Percentiles rank a stretch among this genome's conserved stretches.
phyloP scores from a whole-genome alignment of 2,797 vertebrate species.

The Myotis vivesi region DNA sequence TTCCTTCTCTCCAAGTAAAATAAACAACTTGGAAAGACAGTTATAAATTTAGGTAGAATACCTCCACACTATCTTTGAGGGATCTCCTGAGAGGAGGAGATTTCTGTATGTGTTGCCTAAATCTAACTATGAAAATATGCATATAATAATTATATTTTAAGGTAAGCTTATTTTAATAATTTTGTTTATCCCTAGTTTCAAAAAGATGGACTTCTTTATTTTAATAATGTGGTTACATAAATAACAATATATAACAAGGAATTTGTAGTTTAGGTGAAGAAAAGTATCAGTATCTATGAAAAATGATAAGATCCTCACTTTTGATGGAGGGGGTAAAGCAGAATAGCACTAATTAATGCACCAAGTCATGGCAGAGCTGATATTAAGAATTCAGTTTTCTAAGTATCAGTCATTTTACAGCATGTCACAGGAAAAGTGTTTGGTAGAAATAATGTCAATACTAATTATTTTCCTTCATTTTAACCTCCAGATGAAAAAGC shows the following conservation, averaged over 20 bases:
- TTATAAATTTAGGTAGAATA: conserved; percentile 1
- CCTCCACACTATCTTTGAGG: not conserved
- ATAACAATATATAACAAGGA: not conserved
- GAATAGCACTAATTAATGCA: not conserved
- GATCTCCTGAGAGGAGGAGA: not conserved
- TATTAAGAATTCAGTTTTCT: not conserved
- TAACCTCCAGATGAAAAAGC: not conserved
- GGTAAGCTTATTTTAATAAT: conserved; percentile 36
- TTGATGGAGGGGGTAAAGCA: not conserved
- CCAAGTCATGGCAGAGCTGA: not conserved
- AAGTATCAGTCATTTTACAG: not conserved
- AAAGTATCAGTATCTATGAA: not conserved
- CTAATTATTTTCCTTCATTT: conserved; percentile 26
- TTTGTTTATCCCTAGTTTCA: conserved; percentile 38
- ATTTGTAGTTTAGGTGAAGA: not conserved
- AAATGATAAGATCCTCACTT: conserved; percentile 1
- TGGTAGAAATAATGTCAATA: conserved; percentile 2
- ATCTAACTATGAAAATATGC: conserved; percentile 31
- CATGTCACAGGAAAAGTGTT: not conserved
- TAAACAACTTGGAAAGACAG: not conserved
- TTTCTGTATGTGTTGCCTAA: not conserved
- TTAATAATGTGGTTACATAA: conserved; percentile 17
- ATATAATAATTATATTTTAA: not conserved
- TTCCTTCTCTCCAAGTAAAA: not conserved
- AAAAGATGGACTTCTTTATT: not conserved